A percentile compares a stretch with the other conserved stretches of the same genome.
phyloP scores from a whole-genome alignment of 2,113 vertebrate genomes.

The Myrmophylax atrothorax region DNA sequence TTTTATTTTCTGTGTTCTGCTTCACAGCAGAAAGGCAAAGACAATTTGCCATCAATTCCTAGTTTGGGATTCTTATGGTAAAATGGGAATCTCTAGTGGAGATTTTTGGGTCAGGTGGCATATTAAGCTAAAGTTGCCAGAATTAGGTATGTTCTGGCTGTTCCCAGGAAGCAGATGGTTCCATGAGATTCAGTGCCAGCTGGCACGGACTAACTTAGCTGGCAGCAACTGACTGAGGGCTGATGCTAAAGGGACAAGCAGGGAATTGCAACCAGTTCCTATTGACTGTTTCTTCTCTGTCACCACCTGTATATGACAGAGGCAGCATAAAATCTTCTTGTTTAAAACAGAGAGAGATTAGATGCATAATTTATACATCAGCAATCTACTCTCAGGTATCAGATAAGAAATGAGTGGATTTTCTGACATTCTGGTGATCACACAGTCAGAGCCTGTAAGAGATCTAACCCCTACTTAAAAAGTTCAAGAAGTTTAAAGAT shows the following conservation, averaged over 20 bases:
- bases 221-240: background rate
- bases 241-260: conserved; percentile 38
- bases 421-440: background rate
- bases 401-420: background rate
- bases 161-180: conserved; percentile 62
- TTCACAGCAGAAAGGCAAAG: background rate
- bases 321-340: background rate
- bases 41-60: background rate
- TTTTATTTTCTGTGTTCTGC: background rate
- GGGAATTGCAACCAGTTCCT: conserved; percentile 53
- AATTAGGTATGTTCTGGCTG: conserved; percentile 56
- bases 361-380: background rate
- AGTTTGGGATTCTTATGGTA: background rate
- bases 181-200: conserved; percentile 13
- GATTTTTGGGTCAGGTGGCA: conserved; percentile 38
- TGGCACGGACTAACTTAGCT: conserved; percentile 26
- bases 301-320: background rate
- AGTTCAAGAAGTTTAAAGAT: background rate
- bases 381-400: background rate
- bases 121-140: conserved; percentile 32
- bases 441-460: background rate
- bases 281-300: background rate
- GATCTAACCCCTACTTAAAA: background rate
- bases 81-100: conserved; percentile 27
- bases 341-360: background rate